phyloP scores from a whole-genome alignment of 2,797 vertebrate genomes.

The Eidolon dupreanum region DNA sequence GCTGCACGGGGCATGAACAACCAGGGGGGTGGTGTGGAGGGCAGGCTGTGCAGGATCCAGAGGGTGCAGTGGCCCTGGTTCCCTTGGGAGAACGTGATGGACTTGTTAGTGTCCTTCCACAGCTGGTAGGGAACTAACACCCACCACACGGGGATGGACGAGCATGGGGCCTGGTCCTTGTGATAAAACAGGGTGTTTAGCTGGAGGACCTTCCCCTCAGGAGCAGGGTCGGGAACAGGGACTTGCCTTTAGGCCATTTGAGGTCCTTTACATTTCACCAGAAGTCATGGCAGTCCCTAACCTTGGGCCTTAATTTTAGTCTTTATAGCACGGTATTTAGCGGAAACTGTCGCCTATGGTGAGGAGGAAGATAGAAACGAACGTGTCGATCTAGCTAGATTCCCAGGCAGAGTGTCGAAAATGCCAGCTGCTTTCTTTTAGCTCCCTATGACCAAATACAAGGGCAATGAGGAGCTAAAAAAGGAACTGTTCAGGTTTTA shows the following conservation, averaged over 20 bases:
- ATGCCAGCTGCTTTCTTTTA: background rate
- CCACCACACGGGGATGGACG: accelerated
- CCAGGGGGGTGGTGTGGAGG: background rate
- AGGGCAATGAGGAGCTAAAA: background rate
- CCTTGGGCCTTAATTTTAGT: background rate
- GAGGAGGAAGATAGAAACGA: background rate
- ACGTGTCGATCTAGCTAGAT: background rate
- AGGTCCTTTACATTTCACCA: background rate
- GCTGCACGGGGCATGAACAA: background rate
- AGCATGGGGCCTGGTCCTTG: no score
- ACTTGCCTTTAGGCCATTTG: background rate
- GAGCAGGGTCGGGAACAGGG: background rate
- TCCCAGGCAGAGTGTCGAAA: background rate
- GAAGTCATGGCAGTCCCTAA: background rate
- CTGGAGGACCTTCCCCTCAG: background rate
- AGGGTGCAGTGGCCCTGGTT: background rate
- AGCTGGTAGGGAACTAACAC: background rate
- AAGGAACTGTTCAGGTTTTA: background rate
- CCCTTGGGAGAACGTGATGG: background rate
- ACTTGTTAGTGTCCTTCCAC: background rate
- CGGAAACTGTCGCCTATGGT: background rate
- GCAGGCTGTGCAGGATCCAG: background rate
- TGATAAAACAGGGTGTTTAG: background rate
- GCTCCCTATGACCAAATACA: background rate
- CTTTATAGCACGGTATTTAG: background rate